Evolutionary conservation across 2,113 vertebrate species (phyloP), one percentile per base, ranked within the genome.

Genomic region (Gopherus flavomarginatus): DNA sequence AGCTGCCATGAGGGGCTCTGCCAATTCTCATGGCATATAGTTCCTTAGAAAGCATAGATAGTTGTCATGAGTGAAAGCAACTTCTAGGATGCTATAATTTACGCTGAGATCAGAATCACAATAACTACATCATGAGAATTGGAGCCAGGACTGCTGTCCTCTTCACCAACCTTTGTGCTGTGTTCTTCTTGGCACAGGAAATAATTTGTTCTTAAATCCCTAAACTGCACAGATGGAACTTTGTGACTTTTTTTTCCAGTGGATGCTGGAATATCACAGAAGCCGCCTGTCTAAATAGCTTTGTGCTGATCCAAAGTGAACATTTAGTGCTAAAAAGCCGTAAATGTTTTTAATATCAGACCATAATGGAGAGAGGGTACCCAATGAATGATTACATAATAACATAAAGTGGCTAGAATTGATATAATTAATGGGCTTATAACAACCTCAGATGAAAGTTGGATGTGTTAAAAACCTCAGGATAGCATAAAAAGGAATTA

Each of bases 1-100:
- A 38, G 57, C 65, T 81, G 22, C 59, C 31, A 6, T 3, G 22
- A 11, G 84, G 88, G 77, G 0, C 11, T 65, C 9, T 42, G 1
- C 27, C 35, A 24, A 54, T 62, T 87, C 0, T 11, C 44, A 62
- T 6, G 57, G 26, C 57, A 26, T 0, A 0, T 8, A 16, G 50
- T 0, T 59, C 81, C 87, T 79, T 13, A 69, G 31, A 65, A 50
- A 3, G 11, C 88, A 78, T 87, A 16, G 87, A 79, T 1, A 26
- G 22, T 1, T 85, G 72, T 50, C n/a, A 54, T 42, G 42, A 90
- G 53, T 13, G 35, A 16, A 35, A 62, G 13, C 29, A 31, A 62
- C 29, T 42, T 79, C 2, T 16, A 35, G 26, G n/a, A 38, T 82
- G 3, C 29, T 19, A 11, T n/a, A 62, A 86, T 62, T 44, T 79